Evolutionary conservation across 2,888 invertebrate species (phyloP), one percentile per base, ranked within the genome.

Genomic region (Scaptomyza reducta): DNA sequence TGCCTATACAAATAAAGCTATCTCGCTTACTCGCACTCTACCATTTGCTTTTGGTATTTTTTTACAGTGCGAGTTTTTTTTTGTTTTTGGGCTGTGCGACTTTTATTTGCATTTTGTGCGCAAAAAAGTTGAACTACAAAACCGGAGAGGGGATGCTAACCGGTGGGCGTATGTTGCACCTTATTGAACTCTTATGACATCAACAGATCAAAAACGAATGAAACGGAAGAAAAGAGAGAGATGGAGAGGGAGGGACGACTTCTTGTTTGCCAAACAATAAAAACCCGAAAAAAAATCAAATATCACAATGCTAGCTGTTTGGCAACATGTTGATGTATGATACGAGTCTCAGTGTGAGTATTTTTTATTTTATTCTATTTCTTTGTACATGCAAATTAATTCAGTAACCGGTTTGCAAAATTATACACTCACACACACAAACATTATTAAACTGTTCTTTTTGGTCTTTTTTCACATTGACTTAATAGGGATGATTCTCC

Each of bases 181-280:
- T 70, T 79, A 85, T 85, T 82, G 86, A 82, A 85, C 82, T 70
- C 70, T 70, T 73, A 85, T 79, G 83, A 79, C 81, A 77, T 77
- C 65, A 65, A 70, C 74, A 74, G 57, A 70, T 72, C 72, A 64
- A 58, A 42, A 67, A 60, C 63, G 41, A 18, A 33, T 10, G 9
- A 27, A 5, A 22, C 22, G 22, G 16, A 11, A 16, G 0, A 31
- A 13, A 18, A 31, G 45, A 10, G 45, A 27, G 35, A 25, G 42
- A 13, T 14, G 13, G 25, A 44, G 42, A 35, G 7, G 6, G 14
- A 47, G 46, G 45, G 50, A 33, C 58, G 53, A 59, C 62, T 69
- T 71, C 46, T 68, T 59, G 35, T 41, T 55, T 55, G 45, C n/a
- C 51, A 47, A 33, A 33, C 27, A 40, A 25, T 41, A 47, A 18